Evolutionary conservation across 1,140 invertebrate genomes (phyloP).

Genomic region (Tetragonula clypearis): DNA sequence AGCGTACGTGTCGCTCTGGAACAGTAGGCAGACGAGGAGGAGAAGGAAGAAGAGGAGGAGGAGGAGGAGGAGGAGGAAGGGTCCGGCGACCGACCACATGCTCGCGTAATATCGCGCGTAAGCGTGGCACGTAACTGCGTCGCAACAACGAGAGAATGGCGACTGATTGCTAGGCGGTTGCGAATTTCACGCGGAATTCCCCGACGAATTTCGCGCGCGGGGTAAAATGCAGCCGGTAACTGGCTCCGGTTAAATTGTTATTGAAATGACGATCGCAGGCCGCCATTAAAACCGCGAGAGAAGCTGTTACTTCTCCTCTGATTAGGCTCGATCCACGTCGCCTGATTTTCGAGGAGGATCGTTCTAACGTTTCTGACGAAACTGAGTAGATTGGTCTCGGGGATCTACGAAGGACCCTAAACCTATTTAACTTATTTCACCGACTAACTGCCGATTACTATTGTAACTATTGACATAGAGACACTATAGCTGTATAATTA

Average conservation of each 20-base stretch:
- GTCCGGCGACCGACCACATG: slow-evolving; percentile 45
- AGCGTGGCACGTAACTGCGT: slow-evolving; percentile 69
- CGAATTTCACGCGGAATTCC: slow-evolving; percentile 68
- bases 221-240: not conserved
- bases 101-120: slow-evolving; percentile 68
- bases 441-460: no score
- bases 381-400: not conserved
- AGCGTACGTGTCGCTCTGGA: slow-evolving; percentile 45
- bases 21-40: not conserved
- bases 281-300: slow-evolving; percentile 11
- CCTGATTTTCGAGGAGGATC: not conserved
- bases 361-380: not conserved
- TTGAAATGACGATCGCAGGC: slow-evolving; percentile 17
- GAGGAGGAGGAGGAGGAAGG: slow-evolving; percentile 39
- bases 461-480: no score
- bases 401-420: no score
- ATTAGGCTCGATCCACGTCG: slow-evolving; percentile 3
- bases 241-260: slow-evolving; percentile 22
- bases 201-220: slow-evolving; percentile 41
- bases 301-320: not conserved
- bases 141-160: slow-evolving; percentile 68
- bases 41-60: slow-evolving; percentile 32
- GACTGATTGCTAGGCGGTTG: slow-evolving; percentile 69
- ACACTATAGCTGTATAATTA: no score
- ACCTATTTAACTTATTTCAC: no score